Base-by-base conservation (phyloP, 2,888 invertebrate genomes). In the Gnatocerus cornutus region DNA sequence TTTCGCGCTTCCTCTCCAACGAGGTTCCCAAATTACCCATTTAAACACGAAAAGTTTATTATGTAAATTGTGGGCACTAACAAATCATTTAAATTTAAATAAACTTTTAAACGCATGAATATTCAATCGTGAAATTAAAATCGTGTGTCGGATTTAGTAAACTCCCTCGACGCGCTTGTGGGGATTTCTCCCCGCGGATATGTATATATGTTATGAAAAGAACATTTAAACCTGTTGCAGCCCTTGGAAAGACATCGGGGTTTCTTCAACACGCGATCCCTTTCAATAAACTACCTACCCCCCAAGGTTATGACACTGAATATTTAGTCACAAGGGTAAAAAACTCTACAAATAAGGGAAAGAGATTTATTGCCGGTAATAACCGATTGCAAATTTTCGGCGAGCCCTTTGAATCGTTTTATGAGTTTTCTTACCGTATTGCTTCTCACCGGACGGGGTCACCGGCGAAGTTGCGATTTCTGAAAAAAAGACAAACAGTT, bases 221-320 rank as follows among this genome's bases (percentile, higher is more conserved):
- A 78, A 76, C 82, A 82, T 82, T 82, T 82, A 80, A 83, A 83
- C 83, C 83, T 83, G 83, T 82, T 83, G 82, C 81, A 71, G 75
- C 73, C 75, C 73, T 76, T 75, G 73, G 73, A 48, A 76, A 75
- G 76, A 77, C 74, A 75, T 67, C 74, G 73, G 72, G 73, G 65
- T 71, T 75, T 69, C 75, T 73, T 71, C 30, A 66, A 62, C 74
- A 73, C 75, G 74, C 75, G 74, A 78, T 77, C 79, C 76, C 79
- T 78, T 79, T 78, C 76, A 77, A 78, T 78, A 77, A 77, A 77
- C 70, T 73, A 45, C 46, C 68, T 71, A 74, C 75, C 78, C 78
- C 78, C 77, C 71, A 72, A 78, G 79, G 79, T 77, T 79, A 79
- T 77, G 78, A 76, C 79, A 78, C 74, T 68, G 73, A 75, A 74